phyloP scores from a whole-genome alignment of 2,797 vertebrate species.

The Buphagus erythrorhynchus region DNA sequence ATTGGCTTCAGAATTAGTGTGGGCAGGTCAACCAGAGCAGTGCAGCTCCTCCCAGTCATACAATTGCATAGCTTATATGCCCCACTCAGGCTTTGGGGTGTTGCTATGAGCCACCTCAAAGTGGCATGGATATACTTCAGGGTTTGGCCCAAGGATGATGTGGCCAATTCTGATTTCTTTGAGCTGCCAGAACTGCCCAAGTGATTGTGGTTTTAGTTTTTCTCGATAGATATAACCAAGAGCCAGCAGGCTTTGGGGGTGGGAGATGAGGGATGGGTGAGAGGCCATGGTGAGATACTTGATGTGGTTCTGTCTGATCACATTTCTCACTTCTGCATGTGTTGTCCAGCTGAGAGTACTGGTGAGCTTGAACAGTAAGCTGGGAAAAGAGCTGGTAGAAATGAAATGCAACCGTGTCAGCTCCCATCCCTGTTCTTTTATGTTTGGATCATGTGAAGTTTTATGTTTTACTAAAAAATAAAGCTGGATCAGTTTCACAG shows the following conservation, averaged over 20 bases:
- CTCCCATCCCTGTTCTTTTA: not conserved
- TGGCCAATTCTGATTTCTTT: not conserved
- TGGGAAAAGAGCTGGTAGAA: not conserved
- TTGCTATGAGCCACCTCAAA: not conserved
- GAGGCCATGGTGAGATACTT: not conserved
- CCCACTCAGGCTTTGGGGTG: fast-evolving
- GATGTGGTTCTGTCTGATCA: not conserved
- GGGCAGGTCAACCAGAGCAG: not conserved
- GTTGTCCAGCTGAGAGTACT: not conserved
- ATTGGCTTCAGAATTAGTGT: not conserved
- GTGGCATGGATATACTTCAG: not conserved
- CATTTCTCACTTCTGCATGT: not conserved
- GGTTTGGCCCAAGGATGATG: not conserved
- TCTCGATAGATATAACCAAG: not conserved
- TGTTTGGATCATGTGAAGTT: not conserved
- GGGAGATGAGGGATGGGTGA: not conserved
- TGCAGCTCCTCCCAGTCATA: fast-evolving
- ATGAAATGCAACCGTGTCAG: not conserved
- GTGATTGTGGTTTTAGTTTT: not conserved
- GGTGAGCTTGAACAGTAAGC: not conserved
- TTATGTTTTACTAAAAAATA: not conserved
- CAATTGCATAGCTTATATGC: not conserved
- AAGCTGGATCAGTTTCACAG: not conserved
- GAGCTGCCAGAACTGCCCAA: not conserved
- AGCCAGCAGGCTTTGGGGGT: not conserved